phyloP scores from a whole-genome alignment of 2,888 invertebrate genomes.

The Aporophyla nigra region DNA sequence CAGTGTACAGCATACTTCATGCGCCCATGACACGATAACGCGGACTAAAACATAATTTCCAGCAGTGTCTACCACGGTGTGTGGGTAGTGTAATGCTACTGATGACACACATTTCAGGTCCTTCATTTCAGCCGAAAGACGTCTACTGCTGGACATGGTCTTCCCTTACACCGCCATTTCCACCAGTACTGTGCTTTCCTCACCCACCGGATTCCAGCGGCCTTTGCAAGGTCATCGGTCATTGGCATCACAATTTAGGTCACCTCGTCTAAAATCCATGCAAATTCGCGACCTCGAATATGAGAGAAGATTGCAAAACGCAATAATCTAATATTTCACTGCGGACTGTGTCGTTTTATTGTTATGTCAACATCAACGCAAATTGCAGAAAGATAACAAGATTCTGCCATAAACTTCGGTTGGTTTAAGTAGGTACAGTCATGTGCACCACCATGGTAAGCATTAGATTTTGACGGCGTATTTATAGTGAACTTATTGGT shows the following conservation, averaged over 20 bases:
- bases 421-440: slow-evolving; percentile 12
- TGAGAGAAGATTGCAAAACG: slow-evolving; percentile 13
- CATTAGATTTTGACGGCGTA: neutral
- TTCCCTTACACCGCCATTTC: too few species aligned
- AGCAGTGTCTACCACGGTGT: too few species aligned
- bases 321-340: slow-evolving; percentile 4
- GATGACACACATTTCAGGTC: too few species aligned
- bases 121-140: too few species aligned
- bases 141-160: too few species aligned
- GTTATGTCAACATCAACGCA: slow-evolving; percentile 18
- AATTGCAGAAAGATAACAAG: slow-evolving; percentile 37
- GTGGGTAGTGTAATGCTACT: too few species aligned
- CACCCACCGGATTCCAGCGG: too few species aligned
- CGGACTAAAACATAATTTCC: too few species aligned
- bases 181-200: too few species aligned
- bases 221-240: too few species aligned
- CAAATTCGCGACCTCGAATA: neutral
- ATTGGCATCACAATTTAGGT: neutral
- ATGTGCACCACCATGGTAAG: neutral
- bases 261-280: neutral
- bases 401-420: slow-evolving; percentile 22
- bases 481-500: neutral
- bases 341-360: slow-evolving; percentile 39
- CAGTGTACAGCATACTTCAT: too few species aligned
- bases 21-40: too few species aligned